Evolutionary conservation across 2,113 vertebrate species (phyloP).

Genomic region (Myotis davidii): DNA sequence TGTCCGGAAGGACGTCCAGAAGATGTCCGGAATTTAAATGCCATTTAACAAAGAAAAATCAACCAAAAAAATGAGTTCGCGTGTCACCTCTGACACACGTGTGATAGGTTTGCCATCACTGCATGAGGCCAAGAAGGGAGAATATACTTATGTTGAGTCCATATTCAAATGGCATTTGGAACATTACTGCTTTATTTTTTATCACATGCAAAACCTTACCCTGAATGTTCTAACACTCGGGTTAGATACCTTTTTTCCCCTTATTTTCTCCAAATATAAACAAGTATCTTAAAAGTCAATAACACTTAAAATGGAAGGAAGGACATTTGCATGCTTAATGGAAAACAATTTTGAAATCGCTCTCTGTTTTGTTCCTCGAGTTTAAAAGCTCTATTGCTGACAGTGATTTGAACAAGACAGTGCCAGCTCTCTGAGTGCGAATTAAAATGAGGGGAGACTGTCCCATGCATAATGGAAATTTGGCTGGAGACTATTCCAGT

Average conservation of each 20-base stretch:
- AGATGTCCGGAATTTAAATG: too few relatives aligned
- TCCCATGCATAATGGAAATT: conserved; percentile 16
- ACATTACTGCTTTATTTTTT: not conserved
- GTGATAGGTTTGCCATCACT: too few relatives aligned
- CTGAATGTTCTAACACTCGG: not conserved
- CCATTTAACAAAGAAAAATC: too few relatives aligned
- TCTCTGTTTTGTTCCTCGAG: conserved; percentile 33
- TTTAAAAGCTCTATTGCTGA: not conserved
- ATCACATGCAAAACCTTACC: not conserved
- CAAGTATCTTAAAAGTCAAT: conserved; percentile 18
- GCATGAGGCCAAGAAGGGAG: conserved; percentile 20
- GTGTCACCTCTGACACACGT: too few relatives aligned
- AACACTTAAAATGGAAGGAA: conserved; percentile 19
- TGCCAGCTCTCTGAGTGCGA: conserved; percentile 11
- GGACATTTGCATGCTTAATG: not conserved
- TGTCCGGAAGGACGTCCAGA: too few relatives aligned
- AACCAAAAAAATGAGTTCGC: too few relatives aligned
- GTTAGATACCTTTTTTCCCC: not conserved
- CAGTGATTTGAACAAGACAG: conserved; percentile 20
- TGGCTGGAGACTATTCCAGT: not conserved
- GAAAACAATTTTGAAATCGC: not conserved
- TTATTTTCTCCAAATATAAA: conserved; percentile 29
- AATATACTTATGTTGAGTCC: not conserved
- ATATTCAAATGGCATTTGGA: not conserved
- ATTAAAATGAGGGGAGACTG: conserved; percentile 24